phyloP scores from a whole-genome alignment of 2,113 vertebrate species.

The Poecile atricapillus region DNA sequence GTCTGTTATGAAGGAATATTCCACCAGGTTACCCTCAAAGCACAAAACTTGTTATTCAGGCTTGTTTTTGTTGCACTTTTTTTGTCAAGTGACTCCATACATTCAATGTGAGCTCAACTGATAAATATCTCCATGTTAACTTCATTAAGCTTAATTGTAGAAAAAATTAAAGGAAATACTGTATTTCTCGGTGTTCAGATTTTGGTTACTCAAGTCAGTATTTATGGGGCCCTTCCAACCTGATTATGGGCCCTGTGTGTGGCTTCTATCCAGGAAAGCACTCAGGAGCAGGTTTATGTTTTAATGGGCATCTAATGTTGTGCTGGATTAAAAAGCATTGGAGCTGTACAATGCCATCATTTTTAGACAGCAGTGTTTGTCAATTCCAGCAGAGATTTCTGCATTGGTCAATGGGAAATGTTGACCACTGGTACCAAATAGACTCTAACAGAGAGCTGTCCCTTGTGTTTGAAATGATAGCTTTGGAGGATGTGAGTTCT shows the following conservation, averaged over 20 bases:
- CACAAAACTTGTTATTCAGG: not conserved
- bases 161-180: not conserved
- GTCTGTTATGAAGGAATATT: not conserved
- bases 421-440: too few species aligned
- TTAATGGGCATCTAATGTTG: not conserved
- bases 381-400: not conserved
- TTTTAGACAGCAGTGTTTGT: not conserved
- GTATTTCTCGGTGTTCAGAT: not conserved
- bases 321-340: not conserved
- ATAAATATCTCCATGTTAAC: not conserved
- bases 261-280: conserved; percentile 4
- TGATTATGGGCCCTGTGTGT: not conserved
- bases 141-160: not conserved
- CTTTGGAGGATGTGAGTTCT: not conserved
- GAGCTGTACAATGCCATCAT: not conserved
- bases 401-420: not conserved
- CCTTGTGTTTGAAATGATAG: not conserved
- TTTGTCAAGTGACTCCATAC: not conserved
- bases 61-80: not conserved
- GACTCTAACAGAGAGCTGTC: not conserved
- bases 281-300: not conserved
- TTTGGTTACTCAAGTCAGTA: not conserved
- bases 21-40: not conserved
- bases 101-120: not conserved
- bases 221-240: not conserved